phyloP scores from a whole-genome alignment of 2,888 invertebrate genomes.

The Xylophagus ater region DNA sequence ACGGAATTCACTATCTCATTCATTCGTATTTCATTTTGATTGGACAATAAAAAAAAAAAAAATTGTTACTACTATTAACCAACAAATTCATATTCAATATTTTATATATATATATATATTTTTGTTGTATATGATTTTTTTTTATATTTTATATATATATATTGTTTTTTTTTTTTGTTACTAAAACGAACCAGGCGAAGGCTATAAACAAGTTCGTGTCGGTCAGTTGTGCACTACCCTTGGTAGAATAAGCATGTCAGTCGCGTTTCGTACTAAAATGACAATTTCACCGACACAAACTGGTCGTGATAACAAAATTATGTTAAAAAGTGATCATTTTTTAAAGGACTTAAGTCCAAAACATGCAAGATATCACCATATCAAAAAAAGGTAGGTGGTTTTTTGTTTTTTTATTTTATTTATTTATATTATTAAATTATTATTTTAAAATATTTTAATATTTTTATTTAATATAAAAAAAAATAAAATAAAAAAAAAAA shows the following conservation, averaged over 20 bases:
- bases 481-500: conserved; percentile 8
- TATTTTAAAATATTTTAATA: conserved; percentile 13
- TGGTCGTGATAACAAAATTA: conserved; percentile 56
- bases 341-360: conserved; percentile 61
- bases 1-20: too few relatives aligned
- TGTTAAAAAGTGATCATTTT: conserved; percentile 89
- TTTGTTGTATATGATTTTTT: background rate
- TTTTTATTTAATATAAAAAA: conserved; percentile 4
- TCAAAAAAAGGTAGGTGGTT: conserved; percentile 44
- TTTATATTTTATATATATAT: background rate
- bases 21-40: too few relatives aligned
- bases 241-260: conserved; percentile 70
- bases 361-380: conserved; percentile 42
- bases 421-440: conserved; percentile 6
- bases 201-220: conserved; percentile 65
- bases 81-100: too few relatives aligned
- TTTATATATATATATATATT: background rate
- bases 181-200: conserved; percentile 50
- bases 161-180: background rate
- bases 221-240: conserved; percentile 80
- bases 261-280: conserved; percentile 84
- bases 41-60: too few relatives aligned
- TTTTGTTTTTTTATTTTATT: conserved; percentile 5
- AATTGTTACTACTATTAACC: too few relatives aligned
- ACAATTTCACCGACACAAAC: conserved; percentile 73